Percentiles rank a stretch among this genome's conserved stretches.
These are phyloP conservation scores for Psettodes erumei DNA, from an alignment of 2,113 vertebrate species.

Conservation along the genomic window DNA sequence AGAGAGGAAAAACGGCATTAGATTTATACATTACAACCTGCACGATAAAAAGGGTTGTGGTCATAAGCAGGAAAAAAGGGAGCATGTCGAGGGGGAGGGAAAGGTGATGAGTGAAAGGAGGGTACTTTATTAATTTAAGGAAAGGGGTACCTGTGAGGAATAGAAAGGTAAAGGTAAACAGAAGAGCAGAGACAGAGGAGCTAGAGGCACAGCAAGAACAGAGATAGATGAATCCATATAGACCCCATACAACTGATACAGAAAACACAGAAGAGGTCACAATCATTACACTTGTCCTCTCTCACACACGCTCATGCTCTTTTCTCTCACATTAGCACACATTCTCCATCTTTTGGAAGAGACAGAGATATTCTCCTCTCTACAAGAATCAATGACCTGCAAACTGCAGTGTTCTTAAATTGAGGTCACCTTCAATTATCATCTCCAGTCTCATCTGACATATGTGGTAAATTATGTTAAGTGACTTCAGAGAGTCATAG, in stretches of 20 bases:
- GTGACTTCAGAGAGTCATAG: conserved; percentile 50
- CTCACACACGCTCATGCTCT: neutral
- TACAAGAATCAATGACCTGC: conserved; percentile 47
- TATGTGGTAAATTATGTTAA: conserved; percentile 64
- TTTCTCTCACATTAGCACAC: conserved; percentile 13
- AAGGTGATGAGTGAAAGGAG: conserved; percentile 10
- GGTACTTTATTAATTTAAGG: neutral
- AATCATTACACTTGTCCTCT: conserved; percentile 38
- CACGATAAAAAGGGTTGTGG: conserved; percentile 19
- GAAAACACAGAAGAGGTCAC: conserved; percentile 39
- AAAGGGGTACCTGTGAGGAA: conserved; percentile 1
- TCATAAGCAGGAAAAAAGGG: conserved; percentile 22
- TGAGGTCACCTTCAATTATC: conserved; percentile 75
- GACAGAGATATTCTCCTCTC: conserved; percentile 33
- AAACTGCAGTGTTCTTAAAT: conserved; percentile 63
- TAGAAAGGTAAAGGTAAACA: conserved; percentile 31
- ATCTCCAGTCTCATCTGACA: conserved; percentile 45
- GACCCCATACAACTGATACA: conserved; percentile 27
- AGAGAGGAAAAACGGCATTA: conserved; percentile 42
- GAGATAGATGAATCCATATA: conserved; percentile 42
- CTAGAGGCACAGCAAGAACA: neutral
- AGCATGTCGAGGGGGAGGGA: neutral
- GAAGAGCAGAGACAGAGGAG: conserved; percentile 3
- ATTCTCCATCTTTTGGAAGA: conserved; percentile 45
- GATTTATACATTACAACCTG: conserved; percentile 39